Evolutionary conservation across 2,797 vertebrate genomes (phyloP).

Genomic region (Sphaeramia orbicularis): DNA sequence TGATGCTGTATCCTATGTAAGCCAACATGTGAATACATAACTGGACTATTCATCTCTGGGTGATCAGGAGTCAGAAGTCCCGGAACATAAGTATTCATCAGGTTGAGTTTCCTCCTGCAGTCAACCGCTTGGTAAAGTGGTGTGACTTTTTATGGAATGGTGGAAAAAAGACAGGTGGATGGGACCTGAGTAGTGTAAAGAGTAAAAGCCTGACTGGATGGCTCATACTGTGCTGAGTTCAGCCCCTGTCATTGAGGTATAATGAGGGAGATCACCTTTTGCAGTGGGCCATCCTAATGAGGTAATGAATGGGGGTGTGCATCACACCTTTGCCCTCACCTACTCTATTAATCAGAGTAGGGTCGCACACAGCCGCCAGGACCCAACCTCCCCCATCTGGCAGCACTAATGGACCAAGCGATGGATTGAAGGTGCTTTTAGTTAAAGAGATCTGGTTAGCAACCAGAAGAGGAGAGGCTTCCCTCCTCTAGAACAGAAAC

Average conservation of each 20-base stretch:
- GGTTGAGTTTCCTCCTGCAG: slow-evolving; percentile 40
- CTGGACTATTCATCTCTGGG: slow-evolving; percentile 44
- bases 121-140: slow-evolving; percentile 51
- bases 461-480: slow-evolving; percentile 38
- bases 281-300: slow-evolving; percentile 83
- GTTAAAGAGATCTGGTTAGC: slow-evolving; percentile 74
- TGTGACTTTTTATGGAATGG: slow-evolving; percentile 52
- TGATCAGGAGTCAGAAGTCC: slow-evolving; percentile 36
- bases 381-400: slow-evolving; percentile 74
- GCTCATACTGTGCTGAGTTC: slow-evolving; percentile 64
- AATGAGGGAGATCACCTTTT: slow-evolving; percentile 86
- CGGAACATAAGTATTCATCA: slow-evolving; percentile 12
- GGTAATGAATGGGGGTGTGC: slow-evolving; percentile 83
- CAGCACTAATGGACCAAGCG: slow-evolving; percentile 81
- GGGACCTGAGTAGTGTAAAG: slow-evolving; percentile 33
- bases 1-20: background rate
- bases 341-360: slow-evolving; percentile 87
- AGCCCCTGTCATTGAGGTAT: slow-evolving; percentile 76
- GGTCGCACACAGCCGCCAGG: slow-evolving; percentile 76
- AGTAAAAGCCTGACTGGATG: slow-evolving; percentile 53
- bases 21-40: slow-evolving; percentile 45
- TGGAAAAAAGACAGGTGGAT: slow-evolving; percentile 56
- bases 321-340: slow-evolving; percentile 81
- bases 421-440: slow-evolving; percentile 79
- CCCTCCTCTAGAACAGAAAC: background rate